Evolutionary conservation across 2,113 vertebrate genomes (phyloP), one percentile per base, ranked within the genome.

Genomic region (Python bivittatus): DNA sequence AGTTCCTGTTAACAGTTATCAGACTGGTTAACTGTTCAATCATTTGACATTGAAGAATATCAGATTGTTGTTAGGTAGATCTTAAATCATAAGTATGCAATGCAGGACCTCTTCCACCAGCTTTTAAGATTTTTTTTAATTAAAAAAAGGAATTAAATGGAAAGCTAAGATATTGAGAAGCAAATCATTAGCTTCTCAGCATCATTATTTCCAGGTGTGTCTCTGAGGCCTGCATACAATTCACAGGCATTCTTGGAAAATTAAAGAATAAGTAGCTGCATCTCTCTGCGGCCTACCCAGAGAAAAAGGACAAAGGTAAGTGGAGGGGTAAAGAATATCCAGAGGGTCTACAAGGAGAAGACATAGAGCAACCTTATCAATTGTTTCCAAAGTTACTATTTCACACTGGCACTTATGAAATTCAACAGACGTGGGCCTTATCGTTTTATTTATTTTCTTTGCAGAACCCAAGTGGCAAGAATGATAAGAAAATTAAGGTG

Each of bases 401-500:
- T 42, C 12, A 4, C 27, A 52, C 6, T 23, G 38, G 0, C 8
- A 4, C 33, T 20, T 56, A 68, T 23, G 23, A 29, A 52, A 7
- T 85, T 91, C 22, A 92, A 79, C 52, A 29, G 17, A 23, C 6
- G 4, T 33, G 13, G 8, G 7, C 23, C 23, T 53, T 52, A 6
- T 53, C 17, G 52, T 7, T 89, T 91, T 58, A 15, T 86, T 88
- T 2, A 92, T 17, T 96, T 90, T 95, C 91, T 91, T 83, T n/a
- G 17, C 91, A 96, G 96, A 95, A 96, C 52, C 89, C 92, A 0
- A 92, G 91, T 0, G 95, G 93, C 29, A 95, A 95, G 13, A 93
- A 97, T 85, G 95, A 97, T 91, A 93, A 53, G 5, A 96, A 97
- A 25, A 97, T 97, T 72, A 92, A 97, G 96, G 97, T 97, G 92